Conservation (phyloP, 2,888 invertebrate genomes). For the Platycheirus rosarum region DNA sequence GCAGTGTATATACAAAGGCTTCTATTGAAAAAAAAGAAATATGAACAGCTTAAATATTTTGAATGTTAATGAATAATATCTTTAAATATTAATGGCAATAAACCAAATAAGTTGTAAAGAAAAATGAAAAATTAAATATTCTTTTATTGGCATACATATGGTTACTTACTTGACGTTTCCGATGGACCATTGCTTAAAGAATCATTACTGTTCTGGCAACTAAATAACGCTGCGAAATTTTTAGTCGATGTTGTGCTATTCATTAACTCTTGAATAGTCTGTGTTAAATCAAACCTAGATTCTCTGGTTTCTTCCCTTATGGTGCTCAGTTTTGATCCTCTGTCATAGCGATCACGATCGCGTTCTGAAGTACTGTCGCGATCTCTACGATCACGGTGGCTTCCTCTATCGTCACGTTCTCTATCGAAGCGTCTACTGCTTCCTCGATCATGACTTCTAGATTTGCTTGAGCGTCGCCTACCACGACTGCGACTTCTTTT, state of each 20-base stretch:
- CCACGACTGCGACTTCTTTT: conserved; percentile 76
- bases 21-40: too few species aligned
- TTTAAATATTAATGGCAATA: too few species aligned
- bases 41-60: too few species aligned
- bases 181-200: conserved; percentile 79
- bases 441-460: conserved; percentile 81
- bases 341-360: conserved; percentile 71
- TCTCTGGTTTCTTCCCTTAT: conserved; percentile 79
- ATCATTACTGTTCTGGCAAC: conserved; percentile 81
- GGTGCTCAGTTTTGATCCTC: conserved; percentile 77
- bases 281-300: conserved; percentile 80
- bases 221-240: conserved; percentile 81
- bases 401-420: conserved; percentile 83
- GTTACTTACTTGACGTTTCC: conserved; percentile 77
- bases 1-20: too few species aligned
- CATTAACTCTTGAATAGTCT: conserved; percentile 82
- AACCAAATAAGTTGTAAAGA: too few species aligned
- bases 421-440: conserved; percentile 83
- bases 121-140: too few species aligned
- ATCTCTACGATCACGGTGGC: conserved; percentile 83
- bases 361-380: conserved; percentile 54
- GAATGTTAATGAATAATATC: too few species aligned
- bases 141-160: too few species aligned
- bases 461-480: conserved; percentile 61
- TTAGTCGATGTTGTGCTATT: conserved; percentile 79